Percentiles rank a stretch among this genome's conserved stretches.
phyloP scores from a whole-genome alignment of 2,888 invertebrate genomes.

The Seira sanloemensis region DNA sequence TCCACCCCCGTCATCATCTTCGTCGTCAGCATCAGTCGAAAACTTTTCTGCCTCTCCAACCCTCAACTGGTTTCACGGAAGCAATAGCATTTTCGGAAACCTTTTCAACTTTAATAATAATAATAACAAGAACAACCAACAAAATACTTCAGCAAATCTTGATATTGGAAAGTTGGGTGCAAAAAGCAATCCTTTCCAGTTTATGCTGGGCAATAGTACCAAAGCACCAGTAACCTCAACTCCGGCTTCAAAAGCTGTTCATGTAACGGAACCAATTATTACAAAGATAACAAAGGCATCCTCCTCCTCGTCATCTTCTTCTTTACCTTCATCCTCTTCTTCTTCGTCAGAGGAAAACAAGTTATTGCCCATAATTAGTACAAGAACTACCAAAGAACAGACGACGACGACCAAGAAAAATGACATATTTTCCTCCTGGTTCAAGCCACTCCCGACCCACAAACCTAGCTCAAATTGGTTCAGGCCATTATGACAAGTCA shows the following conservation, averaged over 20 bases:
- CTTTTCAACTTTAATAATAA: constrained; percentile 13
- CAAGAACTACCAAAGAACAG: background rate
- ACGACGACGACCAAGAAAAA: background rate
- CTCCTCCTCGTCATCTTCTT: background rate
- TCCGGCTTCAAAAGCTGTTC: background rate
- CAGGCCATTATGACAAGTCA: background rate
- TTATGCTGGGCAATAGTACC: constrained; percentile 26
- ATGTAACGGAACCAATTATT: background rate
- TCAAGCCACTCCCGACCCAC: background rate
- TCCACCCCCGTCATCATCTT: background rate
- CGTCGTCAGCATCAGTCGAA: background rate
- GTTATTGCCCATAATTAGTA: too few species aligned
- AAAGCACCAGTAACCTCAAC: background rate
- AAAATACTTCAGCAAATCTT: background rate
- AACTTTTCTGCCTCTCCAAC: background rate
- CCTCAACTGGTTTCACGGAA: background rate
- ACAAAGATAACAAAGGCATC: background rate
- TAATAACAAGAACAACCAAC: background rate
- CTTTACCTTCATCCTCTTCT: background rate
- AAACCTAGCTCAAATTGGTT: constrained; percentile 2
- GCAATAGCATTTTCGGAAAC: constrained; percentile 17
- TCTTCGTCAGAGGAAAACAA: constrained; percentile 6
- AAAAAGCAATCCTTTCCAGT: constrained; percentile 32
- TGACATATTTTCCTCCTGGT: constrained; percentile 24
- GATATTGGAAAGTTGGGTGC: background rate